phyloP scores from a whole-genome alignment of 2,113 vertebrate genomes.

The Climacteris rufus region DNA sequence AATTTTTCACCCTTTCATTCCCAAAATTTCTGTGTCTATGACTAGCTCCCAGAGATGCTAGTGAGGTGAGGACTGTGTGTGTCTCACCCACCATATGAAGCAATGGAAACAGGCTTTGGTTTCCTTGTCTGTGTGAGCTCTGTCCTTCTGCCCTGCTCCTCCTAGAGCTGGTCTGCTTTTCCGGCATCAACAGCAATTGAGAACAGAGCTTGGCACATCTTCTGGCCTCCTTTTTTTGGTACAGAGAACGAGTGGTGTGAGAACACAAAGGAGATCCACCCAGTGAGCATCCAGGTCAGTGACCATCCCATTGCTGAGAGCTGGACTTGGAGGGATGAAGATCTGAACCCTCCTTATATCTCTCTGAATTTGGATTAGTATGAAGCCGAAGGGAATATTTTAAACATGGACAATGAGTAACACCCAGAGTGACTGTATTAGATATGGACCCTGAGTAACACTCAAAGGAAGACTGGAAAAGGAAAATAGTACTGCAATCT shows the following conservation, averaged over 20 bases:
- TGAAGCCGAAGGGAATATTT: background rate
- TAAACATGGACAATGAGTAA: background rate
- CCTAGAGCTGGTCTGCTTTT: background rate
- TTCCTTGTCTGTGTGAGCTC: background rate
- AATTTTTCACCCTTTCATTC: background rate
- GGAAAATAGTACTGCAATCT: background rate
- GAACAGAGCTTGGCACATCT: background rate
- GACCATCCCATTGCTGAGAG: background rate
- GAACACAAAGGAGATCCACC: background rate
- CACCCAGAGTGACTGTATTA: background rate
- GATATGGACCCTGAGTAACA: background rate
- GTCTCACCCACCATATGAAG: accelerated
- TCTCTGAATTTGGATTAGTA: background rate
- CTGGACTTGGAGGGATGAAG: background rate
- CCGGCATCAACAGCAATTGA: background rate
- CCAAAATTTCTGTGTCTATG: background rate
- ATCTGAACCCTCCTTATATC: background rate
- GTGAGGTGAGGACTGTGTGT: background rate
- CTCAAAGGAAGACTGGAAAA: background rate
- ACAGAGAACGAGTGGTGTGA: background rate
- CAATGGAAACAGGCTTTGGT: background rate
- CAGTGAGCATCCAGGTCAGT: background rate
- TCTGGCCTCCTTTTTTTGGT: background rate
- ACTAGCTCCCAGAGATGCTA: background rate
- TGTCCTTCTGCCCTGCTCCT: background rate